Evolutionary conservation across 1,140 invertebrate species (phyloP).

Genomic region (Drosophila gunungcola): DNA sequence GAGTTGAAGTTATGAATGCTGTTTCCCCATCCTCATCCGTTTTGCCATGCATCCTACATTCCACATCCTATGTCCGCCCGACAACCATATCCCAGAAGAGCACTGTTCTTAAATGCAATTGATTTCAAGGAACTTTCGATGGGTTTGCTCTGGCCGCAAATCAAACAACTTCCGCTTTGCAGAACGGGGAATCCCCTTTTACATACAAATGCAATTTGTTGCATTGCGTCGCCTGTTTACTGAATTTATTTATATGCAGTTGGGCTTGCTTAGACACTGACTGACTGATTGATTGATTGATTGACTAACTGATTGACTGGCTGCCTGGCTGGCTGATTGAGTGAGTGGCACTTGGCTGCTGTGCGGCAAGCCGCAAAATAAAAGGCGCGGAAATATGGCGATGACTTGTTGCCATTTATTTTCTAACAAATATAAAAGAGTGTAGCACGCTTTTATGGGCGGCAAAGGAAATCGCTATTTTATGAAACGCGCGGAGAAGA

Average conservation of each 20-base stretch:
- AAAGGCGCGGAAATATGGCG: slow-evolving; percentile 11
- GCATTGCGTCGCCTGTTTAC: slow-evolving; percentile 66
- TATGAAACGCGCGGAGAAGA: not conserved
- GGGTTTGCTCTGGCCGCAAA: slow-evolving; percentile 51
- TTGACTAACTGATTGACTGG: slow-evolving; percentile 17
- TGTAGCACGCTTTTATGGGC: slow-evolving; percentile 39
- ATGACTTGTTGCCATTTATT: slow-evolving; percentile 5
- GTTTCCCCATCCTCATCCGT: not conserved
- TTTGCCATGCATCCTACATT: not conserved
- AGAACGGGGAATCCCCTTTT: not conserved
- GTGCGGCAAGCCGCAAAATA: slow-evolving; percentile 7
- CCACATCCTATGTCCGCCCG: not conserved
- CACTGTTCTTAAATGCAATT: slow-evolving; percentile 31
- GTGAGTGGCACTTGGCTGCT: slow-evolving; percentile 42
- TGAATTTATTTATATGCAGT: slow-evolving; percentile 75
- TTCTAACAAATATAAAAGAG: not conserved
- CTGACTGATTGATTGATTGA: slow-evolving; percentile 67
- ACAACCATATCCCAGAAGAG: too few relatives aligned
- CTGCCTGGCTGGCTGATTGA: slow-evolving; percentile 29
- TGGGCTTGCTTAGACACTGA: slow-evolving; percentile 59
- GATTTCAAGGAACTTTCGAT: slow-evolving; percentile 30
- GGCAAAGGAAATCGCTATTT: not conserved
- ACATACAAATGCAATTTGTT: slow-evolving; percentile 69
- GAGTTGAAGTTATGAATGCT: slow-evolving; percentile 43
- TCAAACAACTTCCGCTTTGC: slow-evolving; percentile 69